phyloP scores from a whole-genome alignment of 2,888 invertebrate genomes.

The Lydus trimaculatus region DNA sequence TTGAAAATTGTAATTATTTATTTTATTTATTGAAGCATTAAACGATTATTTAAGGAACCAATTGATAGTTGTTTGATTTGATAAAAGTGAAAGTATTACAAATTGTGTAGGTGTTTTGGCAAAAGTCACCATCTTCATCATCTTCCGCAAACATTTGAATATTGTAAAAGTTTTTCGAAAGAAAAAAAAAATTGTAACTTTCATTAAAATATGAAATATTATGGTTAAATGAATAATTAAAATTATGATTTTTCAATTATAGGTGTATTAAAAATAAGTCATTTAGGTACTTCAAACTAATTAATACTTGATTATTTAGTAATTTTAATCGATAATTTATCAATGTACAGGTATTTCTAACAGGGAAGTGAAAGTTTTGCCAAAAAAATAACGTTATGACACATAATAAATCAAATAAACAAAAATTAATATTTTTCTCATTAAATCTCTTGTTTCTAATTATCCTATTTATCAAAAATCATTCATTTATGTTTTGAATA shows the following conservation, averaged over 20 bases:
- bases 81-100: conserved; percentile 53
- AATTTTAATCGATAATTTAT: background rate
- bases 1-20: background rate
- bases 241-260: background rate
- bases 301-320: background rate
- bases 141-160: background rate
- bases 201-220: background rate
- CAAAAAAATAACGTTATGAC: background rate
- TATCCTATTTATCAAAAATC: background rate
- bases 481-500: no score
- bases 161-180: background rate
- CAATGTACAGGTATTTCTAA: background rate
- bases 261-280: background rate
- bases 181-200: background rate
- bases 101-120: conserved; percentile 44
- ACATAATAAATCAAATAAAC: background rate
- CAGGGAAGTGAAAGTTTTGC: conserved; percentile 7
- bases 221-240: background rate
- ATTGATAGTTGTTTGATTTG: background rate
- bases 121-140: conserved; percentile 3
- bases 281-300: background rate
- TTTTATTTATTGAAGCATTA: background rate
- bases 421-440: background rate
- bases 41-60: background rate
- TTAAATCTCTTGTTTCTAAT: background rate